Base-by-base conservation (phyloP, 2,888 invertebrate species). In the Notodonta ziczac region DNA sequence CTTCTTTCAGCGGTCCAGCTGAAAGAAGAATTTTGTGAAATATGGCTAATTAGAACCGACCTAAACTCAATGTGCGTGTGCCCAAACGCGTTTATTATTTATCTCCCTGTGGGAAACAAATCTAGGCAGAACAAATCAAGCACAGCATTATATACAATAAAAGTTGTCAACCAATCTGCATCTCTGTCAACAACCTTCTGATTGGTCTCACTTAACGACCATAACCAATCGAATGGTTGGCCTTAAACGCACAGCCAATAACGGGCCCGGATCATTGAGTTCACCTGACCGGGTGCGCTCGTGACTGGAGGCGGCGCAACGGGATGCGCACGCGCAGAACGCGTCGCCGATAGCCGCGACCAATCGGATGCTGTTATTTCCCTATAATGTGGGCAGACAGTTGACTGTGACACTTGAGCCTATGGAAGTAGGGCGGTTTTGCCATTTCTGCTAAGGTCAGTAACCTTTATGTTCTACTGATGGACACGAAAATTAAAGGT, bases 301-400 rank as follows among this genome's bases (percentile, higher is more conserved):
- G 54, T 54, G 54, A 39, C 54, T 39, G 16, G 35, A 52, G 58
- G 35, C 52, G 54, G 24, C 39, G 24, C 35, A 54, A 54, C 54
- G 54, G 54, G 39, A 54, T 54, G 54, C 16, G 50, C 50, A 50
- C 50, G 50, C 50, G 50, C 50, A 53, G 9, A 14, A 14, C 52
- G 35, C 52, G 51, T 35, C 57, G 39, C 50, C 51, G 14, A 57
- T 57, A 51, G 46, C 57, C 57, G 46, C 16, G 16, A 16, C 57
- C 50, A 57, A 57, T 57, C 57, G 46, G 8, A 35, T 32, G 35
- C 16, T 50, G 50, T 50, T 50, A 50, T 48, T 46, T 32, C 48
- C 48, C n/a, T 48, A 48, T 48, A 48, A 48, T 57, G 35, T 35
- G 14, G 9, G 5, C 16, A 8, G 8, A 16, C 16, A 16, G 16